These are phyloP conservation scores for Tragelaphus oryx DNA, from an alignment of 2,797 vertebrate species.

Conservation along the genomic window DNA sequence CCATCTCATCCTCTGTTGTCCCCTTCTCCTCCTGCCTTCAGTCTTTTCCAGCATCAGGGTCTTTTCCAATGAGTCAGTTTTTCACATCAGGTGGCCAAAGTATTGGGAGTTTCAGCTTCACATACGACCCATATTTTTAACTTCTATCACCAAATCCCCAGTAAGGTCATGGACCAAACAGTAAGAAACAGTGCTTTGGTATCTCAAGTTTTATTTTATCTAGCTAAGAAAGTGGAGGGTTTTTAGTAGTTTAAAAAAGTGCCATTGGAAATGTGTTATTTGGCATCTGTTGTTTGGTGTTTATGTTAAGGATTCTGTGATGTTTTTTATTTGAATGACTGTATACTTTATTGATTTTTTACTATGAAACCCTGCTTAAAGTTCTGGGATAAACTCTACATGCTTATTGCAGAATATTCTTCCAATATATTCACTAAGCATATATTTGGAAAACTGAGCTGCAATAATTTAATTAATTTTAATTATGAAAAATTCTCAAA, in stretches of 20 bases:
- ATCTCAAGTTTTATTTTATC: not conserved
- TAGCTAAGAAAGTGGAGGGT: not conserved
- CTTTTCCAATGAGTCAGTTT: not conserved
- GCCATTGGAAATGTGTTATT: not conserved
- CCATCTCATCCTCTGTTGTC: not conserved
- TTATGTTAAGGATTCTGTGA: not conserved
- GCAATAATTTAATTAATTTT: not conserved
- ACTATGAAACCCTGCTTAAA: not conserved
- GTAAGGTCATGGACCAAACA: not conserved
- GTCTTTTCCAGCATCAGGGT: not conserved
- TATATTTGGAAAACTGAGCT: not conserved
- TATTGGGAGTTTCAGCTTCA: not conserved
- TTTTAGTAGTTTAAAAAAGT: not conserved
- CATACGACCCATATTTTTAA: not conserved
- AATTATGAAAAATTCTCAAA: not conserved
- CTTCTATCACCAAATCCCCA: not conserved
- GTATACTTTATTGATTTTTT: not conserved
- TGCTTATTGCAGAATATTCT: not conserved
- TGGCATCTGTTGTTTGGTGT: not conserved
- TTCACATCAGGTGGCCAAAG: not conserved
- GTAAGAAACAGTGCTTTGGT: not conserved
- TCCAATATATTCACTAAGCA: not conserved
- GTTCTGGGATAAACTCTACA: not conserved
- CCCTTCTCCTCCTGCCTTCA: not conserved
- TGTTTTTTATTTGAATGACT: not conserved